These are phyloP conservation scores for Anser brachyrhynchus DNA, from an alignment of 2,113 vertebrate genomes.

Conservation along the genomic window DNA sequence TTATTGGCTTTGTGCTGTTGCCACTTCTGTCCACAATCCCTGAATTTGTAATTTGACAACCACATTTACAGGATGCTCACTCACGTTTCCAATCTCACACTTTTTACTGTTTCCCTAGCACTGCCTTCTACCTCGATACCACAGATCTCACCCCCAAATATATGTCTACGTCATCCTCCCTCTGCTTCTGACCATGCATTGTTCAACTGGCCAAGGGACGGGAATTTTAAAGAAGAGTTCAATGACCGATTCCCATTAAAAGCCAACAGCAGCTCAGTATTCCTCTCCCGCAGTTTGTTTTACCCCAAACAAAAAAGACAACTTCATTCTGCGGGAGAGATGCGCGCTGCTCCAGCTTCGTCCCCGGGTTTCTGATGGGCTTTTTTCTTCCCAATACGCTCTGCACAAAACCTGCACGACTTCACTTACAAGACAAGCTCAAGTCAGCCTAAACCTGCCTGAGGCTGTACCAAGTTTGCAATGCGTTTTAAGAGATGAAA, in stretches of 20 bases:
- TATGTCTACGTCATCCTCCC: neutral
- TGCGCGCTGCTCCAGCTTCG: neutral
- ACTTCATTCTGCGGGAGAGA: neutral
- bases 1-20: neutral
- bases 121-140: neutral
- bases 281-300: neutral
- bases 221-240: neutral
- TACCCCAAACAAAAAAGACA: neutral
- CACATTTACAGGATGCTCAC: neutral
- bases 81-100: neutral
- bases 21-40: neutral
- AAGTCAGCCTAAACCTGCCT: neutral
- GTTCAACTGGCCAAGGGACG: neutral
- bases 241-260: neutral
- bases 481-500: neutral
- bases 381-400: neutral
- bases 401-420: neutral
- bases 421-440: neutral
- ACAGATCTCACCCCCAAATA: neutral
- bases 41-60: neutral
- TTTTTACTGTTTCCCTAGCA: neutral
- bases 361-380: neutral
- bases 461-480: neutral
- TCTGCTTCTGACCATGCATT: rapidly evolving
- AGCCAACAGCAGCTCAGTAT: neutral